A percentile compares a stretch with the other conserved stretches of the same genome.
Conservation (phyloP, 2,797 vertebrate species). For the Crocidura indochinensis region DNA sequence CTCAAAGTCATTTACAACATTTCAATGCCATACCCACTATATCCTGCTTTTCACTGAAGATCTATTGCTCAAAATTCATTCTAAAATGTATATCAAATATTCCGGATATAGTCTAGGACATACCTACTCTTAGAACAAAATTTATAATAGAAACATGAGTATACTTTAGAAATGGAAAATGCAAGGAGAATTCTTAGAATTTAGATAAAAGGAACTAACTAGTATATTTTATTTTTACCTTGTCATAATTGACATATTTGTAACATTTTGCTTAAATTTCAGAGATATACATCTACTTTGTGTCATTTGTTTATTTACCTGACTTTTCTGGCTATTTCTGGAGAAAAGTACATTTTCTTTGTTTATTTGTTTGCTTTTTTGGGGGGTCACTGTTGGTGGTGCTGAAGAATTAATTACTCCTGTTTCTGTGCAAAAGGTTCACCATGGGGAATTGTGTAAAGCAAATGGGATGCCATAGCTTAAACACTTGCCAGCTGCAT, state of each 20-base stretch:
- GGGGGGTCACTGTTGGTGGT: no score
- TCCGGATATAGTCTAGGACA: not conserved
- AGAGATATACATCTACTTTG: not conserved
- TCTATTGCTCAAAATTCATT: not conserved
- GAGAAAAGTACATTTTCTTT: no score
- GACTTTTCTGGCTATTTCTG: not conserved
- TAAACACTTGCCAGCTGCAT: no score
- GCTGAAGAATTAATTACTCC: no score
- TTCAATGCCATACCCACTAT: slow-evolving; percentile 1
- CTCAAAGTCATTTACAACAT: slow-evolving; percentile 64
- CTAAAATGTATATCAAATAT: not conserved
- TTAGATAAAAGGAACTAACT: not conserved
- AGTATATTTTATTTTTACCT: not conserved
- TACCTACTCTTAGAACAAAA: not conserved
- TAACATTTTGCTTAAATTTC: slow-evolving; percentile 4
- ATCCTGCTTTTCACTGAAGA: not conserved
- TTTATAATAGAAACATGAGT: not conserved
- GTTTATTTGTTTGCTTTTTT: no score
- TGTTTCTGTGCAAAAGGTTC: no score
- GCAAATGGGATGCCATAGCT: no score
- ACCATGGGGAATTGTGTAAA: no score
- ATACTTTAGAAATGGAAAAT: not conserved
- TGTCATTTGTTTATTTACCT: not conserved
- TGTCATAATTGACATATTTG: not conserved
- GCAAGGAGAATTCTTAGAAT: not conserved